Conservation (phyloP, 37 sponge, comb jelly and placozoan species). For the Crambe crambe region DNA sequence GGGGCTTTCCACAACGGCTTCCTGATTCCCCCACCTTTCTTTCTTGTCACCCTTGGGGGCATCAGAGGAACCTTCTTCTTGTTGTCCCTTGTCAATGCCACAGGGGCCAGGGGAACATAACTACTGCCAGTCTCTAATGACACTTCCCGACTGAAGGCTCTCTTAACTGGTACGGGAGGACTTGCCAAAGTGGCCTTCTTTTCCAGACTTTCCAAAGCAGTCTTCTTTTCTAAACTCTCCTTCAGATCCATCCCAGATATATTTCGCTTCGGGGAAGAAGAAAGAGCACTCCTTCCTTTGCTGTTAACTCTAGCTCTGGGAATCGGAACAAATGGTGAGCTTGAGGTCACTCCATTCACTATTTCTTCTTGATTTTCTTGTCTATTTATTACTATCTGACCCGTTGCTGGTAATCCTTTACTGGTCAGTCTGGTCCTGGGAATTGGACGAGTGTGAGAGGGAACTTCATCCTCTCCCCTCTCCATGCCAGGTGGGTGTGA, state of each 20-base stretch:
- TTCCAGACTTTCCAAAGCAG: not conserved
- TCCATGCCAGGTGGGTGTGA: not conserved
- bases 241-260: no score
- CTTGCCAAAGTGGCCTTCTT: not conserved
- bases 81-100: no score
- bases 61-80: not conserved
- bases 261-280: no score
- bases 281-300: not conserved
- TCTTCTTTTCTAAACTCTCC: not conserved
- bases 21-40: constrained; percentile 1
- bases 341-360: not conserved
- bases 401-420: not conserved
- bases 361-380: not conserved
- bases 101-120: not conserved
- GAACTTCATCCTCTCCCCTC: not conserved
- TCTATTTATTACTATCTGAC: not conserved
- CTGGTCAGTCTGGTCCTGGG: not conserved
- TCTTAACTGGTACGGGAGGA: not conserved
- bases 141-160: not conserved
- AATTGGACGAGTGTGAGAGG: not conserved
- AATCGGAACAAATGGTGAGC: no score
- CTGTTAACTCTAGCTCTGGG: not conserved
- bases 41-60: not conserved
- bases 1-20: constrained; percentile 2
- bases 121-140: not conserved